Percentiles rank a stretch among this genome's conserved stretches.
Evolutionary conservation across 2,888 invertebrate genomes (phyloP).

Genomic region (Hirtodrosophila confusa): DNA sequence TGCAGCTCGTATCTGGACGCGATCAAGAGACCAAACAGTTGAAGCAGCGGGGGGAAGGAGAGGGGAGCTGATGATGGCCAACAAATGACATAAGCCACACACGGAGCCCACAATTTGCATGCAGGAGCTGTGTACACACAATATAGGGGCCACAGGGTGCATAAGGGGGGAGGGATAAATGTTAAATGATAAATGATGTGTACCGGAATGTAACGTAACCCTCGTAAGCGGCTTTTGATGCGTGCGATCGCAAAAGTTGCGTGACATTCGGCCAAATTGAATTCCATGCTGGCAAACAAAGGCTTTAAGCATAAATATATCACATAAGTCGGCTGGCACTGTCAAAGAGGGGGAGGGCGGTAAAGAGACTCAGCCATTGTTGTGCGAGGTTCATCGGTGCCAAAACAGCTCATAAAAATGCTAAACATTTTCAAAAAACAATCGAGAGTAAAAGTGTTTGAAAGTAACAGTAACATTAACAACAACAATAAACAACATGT

Average conservation of each 20-base stretch:
- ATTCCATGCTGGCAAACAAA: constrained; percentile 31
- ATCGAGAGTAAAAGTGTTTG: constrained; percentile 70
- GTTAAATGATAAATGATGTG: constrained; percentile 6
- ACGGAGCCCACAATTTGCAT: neutral
- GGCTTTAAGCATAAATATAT: constrained; percentile 16
- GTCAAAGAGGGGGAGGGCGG: neutral
- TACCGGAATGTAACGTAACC: constrained; percentile 35
- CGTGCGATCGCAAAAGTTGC: constrained; percentile 46
- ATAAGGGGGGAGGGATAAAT: neutral
- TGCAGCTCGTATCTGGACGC: too few species aligned
- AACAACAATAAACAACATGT: constrained; percentile 16
- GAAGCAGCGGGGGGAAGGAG: neutral
- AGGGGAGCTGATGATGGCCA: constrained; percentile 5
- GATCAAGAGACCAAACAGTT: too few species aligned
- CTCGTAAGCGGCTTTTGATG: constrained; percentile 41
- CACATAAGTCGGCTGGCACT: neutral
- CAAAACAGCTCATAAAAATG: constrained; percentile 37
- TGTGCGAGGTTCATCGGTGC: constrained; percentile 20
- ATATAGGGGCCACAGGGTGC: neutral
- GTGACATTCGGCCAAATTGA: constrained; percentile 35
- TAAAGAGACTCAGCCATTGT: constrained; percentile 4
- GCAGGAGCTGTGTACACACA: too few species aligned
- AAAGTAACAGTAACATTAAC: constrained; percentile 34
- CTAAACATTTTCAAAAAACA: constrained; percentile 57
- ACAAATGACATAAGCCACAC: constrained; percentile 18